Conservation (phyloP, 1,140 invertebrate genomes). For the Brachionus sp. region DNA sequence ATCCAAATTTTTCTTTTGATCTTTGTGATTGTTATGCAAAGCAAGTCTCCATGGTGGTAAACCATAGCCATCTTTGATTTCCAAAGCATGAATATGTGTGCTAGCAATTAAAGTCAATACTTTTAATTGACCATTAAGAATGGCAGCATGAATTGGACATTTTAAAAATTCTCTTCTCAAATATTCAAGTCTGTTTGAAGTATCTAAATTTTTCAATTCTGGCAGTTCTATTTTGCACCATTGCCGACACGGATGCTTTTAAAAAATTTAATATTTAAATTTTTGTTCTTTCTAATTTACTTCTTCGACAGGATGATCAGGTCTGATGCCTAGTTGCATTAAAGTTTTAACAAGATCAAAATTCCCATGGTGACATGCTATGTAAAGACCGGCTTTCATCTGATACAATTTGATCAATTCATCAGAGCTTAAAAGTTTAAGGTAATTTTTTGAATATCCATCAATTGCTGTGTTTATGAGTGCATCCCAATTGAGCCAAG, state of each 20-base stretch:
- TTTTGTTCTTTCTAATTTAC: background rate
- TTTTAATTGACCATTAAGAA: slow-evolving; percentile 6
- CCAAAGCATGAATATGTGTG: background rate
- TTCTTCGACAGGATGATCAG: background rate
- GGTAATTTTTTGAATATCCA: slow-evolving; percentile 6
- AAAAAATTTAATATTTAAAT: background rate
- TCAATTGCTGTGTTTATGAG: background rate
- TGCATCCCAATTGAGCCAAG: slow-evolving; percentile 13
- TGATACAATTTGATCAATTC: slow-evolving; percentile 13
- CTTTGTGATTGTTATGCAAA: slow-evolving; percentile 40
- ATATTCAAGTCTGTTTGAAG: background rate
- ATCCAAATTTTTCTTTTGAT: background rate
- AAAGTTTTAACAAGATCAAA: slow-evolving; percentile 20
- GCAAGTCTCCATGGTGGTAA: slow-evolving; percentile 39
- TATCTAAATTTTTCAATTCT: background rate
- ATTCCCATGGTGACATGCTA: slow-evolving; percentile 34
- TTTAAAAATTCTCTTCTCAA: background rate
- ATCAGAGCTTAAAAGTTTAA: slow-evolving; percentile 1
- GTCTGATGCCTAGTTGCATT: background rate
- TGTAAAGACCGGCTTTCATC: slow-evolving; percentile 13
- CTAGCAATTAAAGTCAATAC: slow-evolving; percentile 2
- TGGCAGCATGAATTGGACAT: slow-evolving; percentile 43
- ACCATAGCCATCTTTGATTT: slow-evolving; percentile 40
- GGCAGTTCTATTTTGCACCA: background rate
- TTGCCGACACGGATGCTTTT: slow-evolving; percentile 39